Conservation (phyloP, 2,797 vertebrate species). For the Columba guinea region DNA sequence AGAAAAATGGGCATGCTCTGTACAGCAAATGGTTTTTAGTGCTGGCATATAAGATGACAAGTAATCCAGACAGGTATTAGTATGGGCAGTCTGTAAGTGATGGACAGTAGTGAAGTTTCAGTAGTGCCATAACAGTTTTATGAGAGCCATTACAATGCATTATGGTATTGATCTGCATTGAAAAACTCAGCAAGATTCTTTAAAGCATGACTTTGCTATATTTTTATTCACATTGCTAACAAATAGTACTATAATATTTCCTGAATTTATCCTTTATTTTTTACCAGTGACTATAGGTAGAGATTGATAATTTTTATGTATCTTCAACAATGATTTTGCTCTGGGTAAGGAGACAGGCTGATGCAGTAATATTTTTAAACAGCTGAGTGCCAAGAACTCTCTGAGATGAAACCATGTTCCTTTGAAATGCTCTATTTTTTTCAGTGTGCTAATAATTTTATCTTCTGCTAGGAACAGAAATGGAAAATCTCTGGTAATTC, state of each 20-base stretch:
- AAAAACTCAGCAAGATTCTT: not conserved
- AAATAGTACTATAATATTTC: not conserved
- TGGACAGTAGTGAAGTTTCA: constrained; percentile 2
- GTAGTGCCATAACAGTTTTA: not conserved
- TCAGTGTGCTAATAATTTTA: not conserved
- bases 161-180: not conserved
- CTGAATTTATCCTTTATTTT: not conserved
- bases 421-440: not conserved
- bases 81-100: not conserved
- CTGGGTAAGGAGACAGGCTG: not conserved
- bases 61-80: not conserved
- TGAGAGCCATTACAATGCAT: not conserved
- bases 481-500: not conserved
- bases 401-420: not conserved
- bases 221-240: not conserved
- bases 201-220: not conserved
- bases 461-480: not conserved
- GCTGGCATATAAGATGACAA: not conserved
- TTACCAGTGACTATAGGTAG: not conserved
- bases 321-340: not conserved
- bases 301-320: not conserved
- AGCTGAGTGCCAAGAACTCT: not conserved
- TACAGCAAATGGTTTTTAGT: not conserved
- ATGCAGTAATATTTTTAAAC: not conserved
- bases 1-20: not conserved